These are phyloP conservation scores for Morelia viridis DNA, from an alignment of 2,797 vertebrate species.

Conservation along the genomic window DNA sequence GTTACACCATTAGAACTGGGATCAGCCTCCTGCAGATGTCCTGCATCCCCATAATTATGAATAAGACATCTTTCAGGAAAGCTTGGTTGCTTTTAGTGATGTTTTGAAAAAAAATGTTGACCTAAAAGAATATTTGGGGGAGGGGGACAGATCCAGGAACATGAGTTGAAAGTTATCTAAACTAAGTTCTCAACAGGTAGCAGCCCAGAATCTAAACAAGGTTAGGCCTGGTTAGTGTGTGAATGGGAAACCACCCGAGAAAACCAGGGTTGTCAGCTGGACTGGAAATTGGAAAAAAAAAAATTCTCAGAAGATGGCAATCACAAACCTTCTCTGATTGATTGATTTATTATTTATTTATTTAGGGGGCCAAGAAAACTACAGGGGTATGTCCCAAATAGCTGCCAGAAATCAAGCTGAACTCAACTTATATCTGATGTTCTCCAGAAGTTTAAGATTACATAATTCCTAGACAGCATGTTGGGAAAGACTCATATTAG, in stretches of 20 bases:
- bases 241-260: neutral
- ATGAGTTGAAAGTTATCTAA: neutral
- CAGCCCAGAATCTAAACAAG: neutral
- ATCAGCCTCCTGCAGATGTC: neutral
- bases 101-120: neutral
- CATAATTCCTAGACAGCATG: neutral
- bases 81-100: neutral
- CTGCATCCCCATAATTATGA: neutral
- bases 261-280: neutral
- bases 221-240: neutral
- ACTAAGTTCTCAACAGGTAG: neutral
- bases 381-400: neutral
- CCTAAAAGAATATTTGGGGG: neutral
- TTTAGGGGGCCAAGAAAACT: neutral
- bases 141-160: too few relatives aligned
- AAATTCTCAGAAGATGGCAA: neutral
- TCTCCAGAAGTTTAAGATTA: neutral
- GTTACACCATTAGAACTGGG: too few relatives aligned
- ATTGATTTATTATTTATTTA: neutral
- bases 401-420: neutral
- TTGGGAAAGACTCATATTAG: neutral
- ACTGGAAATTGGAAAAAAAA: neutral
- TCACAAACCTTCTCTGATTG: neutral
- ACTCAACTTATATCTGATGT: neutral
- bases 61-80: neutral